These are phyloP conservation scores for Cottus gobio DNA, from an alignment of 2,113 vertebrate species.

Conservation along the genomic window DNA sequence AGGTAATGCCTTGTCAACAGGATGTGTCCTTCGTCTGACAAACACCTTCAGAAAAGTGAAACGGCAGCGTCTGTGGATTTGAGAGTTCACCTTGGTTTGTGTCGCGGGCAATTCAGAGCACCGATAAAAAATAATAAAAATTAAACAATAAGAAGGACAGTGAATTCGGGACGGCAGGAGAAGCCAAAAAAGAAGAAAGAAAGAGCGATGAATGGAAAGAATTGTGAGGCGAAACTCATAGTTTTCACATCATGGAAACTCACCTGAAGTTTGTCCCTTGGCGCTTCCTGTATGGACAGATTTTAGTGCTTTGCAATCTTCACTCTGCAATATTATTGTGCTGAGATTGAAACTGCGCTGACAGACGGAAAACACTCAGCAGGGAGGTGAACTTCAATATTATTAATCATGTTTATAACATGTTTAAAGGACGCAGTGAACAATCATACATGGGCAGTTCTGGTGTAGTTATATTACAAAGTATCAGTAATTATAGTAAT, in stretches of 20 bases:
- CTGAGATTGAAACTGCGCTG: neutral
- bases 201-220: neutral
- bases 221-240: neutral
- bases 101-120: conserved; percentile 9
- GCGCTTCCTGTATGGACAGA: neutral
- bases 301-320: neutral
- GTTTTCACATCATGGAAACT: conserved; percentile 13
- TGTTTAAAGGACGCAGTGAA: neutral
- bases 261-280: neutral
- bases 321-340: fast-evolving
- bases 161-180: neutral
- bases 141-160: conserved; percentile 23
- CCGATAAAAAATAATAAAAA: conserved; percentile 47
- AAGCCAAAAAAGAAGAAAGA: too few relatives aligned
- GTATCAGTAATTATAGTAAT: too few relatives aligned
- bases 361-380: neutral
- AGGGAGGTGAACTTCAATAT: neutral
- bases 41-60: conserved; percentile 26
- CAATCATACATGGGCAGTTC: neutral
- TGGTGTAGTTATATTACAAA: neutral
- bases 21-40: conserved; percentile 59
- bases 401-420: neutral
- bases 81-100: conserved; percentile 35
- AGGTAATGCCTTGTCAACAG: conserved; percentile 44
- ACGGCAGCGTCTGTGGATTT: neutral